Base-by-base conservation (phyloP, 1,140 invertebrate genomes). In the Solenopsis invicta region DNA sequence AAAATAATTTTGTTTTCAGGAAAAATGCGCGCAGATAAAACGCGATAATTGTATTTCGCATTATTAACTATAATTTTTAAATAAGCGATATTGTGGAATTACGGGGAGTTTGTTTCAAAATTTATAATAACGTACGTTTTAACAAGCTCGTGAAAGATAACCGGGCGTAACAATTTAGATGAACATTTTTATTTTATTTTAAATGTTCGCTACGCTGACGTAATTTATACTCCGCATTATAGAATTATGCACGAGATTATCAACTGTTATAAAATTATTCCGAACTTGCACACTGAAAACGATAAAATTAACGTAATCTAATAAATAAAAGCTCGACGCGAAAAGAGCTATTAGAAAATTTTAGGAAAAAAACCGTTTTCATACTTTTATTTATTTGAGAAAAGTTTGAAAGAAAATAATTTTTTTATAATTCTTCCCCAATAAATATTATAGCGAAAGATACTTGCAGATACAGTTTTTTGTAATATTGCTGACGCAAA, bases 21-120 rank as follows among this genome's bases (percentile, higher is more conserved):
- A 74, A 84, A 84, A 74, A 84, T 29, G 41, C 18, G 69, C 13
- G 13, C 69, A 24, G 24, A 74, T 75, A 61, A 75, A 75, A 74
- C 18, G 4, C 21, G 41, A 62, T 82, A 74, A 82, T 75, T 48
- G 75, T 82, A 37, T 61, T 61, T 75, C 48, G 56, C 54, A 34
- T 29, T 62, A 74, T 84, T 75, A 75, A 74, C 54, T 21, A 61
- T 62, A 37, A 41, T 72, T 75, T 29, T 62, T 84, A 84, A 84
- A 84, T 75, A 74, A 74, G 13, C 50, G 67, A 81, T 67, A 61
- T 13, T 56, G 54, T 10, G 34, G 4, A 74, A 75, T 75, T 84
- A 64, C 41, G 8, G n/a, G 34, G 24, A 61, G 50, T 75, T 61
- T 34, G 69, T 54, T 84, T 24, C 37, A 74, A 41, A 74, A 61